Conservation (phyloP, 2,113 vertebrate genomes). For the Todiramphus chloris region DNA sequence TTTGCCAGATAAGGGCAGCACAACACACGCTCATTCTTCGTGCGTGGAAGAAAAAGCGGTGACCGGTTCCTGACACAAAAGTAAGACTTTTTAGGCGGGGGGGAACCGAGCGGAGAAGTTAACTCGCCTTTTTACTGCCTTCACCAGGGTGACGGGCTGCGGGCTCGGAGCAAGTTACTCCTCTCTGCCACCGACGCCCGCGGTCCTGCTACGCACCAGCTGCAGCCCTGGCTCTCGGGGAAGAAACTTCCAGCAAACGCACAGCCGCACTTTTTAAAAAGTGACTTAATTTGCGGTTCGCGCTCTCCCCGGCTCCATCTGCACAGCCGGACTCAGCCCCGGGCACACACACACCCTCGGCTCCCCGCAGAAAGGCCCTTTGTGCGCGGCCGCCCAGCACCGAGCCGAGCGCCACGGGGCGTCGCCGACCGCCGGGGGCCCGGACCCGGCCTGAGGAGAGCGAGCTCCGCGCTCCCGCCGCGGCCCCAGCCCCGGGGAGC, state of each 20-base stretch:
- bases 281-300: not conserved
- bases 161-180: not conserved
- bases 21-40: not conserved
- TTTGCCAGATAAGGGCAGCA: not conserved
- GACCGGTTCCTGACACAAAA: not conserved
- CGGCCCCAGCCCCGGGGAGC: not conserved
- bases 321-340: not conserved
- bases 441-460: not conserved
- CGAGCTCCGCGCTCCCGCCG: not conserved
- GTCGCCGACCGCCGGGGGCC: not conserved
- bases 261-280: not conserved
- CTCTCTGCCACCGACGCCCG: not conserved
- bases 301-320: not conserved
- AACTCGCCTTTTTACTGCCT: not conserved
- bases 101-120: accelerated
- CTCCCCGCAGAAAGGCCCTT: not conserved
- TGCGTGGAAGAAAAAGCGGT: accelerated
- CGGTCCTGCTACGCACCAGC: not conserved
- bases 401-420: not conserved
- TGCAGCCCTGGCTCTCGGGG: not conserved
- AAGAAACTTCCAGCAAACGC: slow-evolving; percentile 29
- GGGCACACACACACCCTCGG: not conserved
- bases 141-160: not conserved
- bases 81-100: not conserved
- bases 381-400: not conserved